phyloP scores from a whole-genome alignment of 2,113 vertebrate species.

The Crotophaga sulcirostris region DNA sequence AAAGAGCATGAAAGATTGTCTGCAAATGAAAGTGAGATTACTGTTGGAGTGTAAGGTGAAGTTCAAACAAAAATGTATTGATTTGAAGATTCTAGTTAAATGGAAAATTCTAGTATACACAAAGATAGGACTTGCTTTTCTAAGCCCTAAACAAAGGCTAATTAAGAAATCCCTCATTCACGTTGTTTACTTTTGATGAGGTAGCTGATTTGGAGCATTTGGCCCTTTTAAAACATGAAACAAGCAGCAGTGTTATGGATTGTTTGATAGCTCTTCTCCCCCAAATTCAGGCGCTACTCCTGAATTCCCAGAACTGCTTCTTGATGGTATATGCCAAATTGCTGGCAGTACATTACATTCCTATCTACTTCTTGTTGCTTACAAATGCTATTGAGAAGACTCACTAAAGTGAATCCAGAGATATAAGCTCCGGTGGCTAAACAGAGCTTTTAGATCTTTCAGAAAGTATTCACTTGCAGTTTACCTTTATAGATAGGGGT shows the following conservation, averaged over 20 bases:
- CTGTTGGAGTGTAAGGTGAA: neutral
- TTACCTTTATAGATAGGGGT: neutral
- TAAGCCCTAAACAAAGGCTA: neutral
- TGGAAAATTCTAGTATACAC: neutral
- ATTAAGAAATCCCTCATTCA: neutral
- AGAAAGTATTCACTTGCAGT: neutral
- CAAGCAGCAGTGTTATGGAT: rapidly evolving
- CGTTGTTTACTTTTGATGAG: neutral
- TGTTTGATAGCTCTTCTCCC: neutral
- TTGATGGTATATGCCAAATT: neutral
- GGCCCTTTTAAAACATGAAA: neutral
- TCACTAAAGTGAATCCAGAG: neutral
- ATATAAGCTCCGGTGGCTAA: neutral
- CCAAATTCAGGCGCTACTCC: neutral
- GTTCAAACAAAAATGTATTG: conserved; percentile 42
- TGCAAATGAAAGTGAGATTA: conserved; percentile 42
- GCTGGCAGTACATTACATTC: neutral
- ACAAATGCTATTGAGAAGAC: neutral
- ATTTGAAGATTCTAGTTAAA: conserved; percentile 10
- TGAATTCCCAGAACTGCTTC: neutral
- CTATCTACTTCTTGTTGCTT: neutral
- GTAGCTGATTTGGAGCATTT: neutral
- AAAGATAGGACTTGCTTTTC: neutral
- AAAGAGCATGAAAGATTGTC: conserved; percentile 20
- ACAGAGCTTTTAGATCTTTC: neutral